phyloP scores from a whole-genome alignment of 2,113 vertebrate species.

The Sinocyclocheilus rhinocerous region DNA sequence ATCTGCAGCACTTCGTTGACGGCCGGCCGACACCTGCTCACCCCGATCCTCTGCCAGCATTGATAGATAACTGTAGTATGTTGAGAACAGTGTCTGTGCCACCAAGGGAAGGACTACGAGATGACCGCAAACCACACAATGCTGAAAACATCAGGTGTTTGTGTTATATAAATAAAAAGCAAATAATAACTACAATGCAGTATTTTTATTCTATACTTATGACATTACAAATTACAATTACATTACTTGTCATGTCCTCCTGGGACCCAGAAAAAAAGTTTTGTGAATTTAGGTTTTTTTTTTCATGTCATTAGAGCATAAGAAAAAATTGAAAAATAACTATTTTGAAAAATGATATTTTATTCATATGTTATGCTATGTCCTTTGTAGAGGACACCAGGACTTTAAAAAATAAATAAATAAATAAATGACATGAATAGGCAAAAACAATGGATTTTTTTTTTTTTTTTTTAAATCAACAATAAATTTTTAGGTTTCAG shows the following conservation, averaged over 20 bases:
- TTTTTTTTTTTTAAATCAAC: no score
- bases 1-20: neutral
- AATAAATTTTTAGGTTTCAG: no score
- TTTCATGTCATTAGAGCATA: no score
- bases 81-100: neutral
- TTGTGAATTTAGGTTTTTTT: no score
- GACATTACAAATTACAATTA: neutral
- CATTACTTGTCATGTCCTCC: neutral
- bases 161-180: neutral
- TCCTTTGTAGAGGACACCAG: no score
- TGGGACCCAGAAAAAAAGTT: no score
- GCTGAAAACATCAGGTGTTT: neutral
- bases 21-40: neutral
- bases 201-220: neutral
- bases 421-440: no score
- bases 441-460: no score
- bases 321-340: no score
- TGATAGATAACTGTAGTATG: neutral
- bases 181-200: neutral
- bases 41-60: slow-evolving; percentile 11
- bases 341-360: no score
- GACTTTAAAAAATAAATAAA: no score
- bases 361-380: no score
- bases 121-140: neutral
- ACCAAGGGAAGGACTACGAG: neutral